These are phyloP conservation scores for Mormyrus proboscirostris DNA, from an alignment of 2,797 vertebrate genomes.

Conservation along the genomic window DNA sequence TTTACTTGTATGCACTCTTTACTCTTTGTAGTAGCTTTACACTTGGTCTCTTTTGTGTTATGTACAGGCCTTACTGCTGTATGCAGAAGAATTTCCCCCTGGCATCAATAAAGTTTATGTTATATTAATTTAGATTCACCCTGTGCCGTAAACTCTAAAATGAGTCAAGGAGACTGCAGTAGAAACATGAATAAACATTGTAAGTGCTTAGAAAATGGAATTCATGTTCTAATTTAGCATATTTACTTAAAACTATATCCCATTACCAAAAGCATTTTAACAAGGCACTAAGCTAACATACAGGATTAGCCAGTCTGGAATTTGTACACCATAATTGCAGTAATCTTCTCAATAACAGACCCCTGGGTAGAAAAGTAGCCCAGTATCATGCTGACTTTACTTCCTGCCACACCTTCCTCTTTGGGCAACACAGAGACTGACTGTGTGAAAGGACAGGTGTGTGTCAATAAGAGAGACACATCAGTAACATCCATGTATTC, in stretches of 20 bases:
- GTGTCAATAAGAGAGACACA: not conserved
- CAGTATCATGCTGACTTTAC: not conserved
- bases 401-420: not conserved
- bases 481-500: not conserved
- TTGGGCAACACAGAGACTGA: not conserved
- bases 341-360: slow-evolving; percentile 6
- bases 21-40: not conserved
- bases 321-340: not conserved
- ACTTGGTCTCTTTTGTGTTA: not conserved
- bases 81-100: not conserved
- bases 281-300: not conserved
- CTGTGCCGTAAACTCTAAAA: not conserved
- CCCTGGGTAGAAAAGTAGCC: not conserved
- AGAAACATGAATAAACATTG: slow-evolving; percentile 10
- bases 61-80: not conserved
- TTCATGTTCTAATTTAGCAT: not conserved
- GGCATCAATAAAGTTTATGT: not conserved
- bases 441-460: not conserved
- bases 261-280: not conserved
- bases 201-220: not conserved
- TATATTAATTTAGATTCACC: not conserved
- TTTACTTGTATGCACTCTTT: not conserved
- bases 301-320: not conserved
- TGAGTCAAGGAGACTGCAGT: not conserved
- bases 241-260: not conserved